Percentiles rank a stretch among this genome's conserved stretches.
phyloP scores from a whole-genome alignment of 2,113 vertebrate genomes.

The Ammodytes marinus region DNA sequence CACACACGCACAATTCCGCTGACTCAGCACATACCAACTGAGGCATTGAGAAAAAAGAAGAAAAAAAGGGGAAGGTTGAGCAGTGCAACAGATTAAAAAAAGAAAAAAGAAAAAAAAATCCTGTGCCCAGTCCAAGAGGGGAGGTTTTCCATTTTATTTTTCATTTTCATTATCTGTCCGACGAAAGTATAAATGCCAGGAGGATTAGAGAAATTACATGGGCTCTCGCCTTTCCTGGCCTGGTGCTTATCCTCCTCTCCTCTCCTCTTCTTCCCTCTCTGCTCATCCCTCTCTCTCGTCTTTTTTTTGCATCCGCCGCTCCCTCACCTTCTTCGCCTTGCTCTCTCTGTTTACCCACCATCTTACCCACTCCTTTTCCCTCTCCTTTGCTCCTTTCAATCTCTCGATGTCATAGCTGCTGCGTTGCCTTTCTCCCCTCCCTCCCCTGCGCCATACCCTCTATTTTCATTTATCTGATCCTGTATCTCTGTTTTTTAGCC shows the following conservation, averaged over 20 bases:
- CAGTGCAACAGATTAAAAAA: constrained; percentile 81
- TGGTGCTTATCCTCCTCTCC: constrained; percentile 78
- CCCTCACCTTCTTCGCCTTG: constrained; percentile 44
- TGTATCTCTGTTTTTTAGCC: constrained; percentile 30
- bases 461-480: constrained; percentile 33
- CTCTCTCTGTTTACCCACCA: constrained; percentile 54
- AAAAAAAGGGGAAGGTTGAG: constrained; percentile 68
- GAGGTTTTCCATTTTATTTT: constrained; percentile 86
- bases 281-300: constrained; percentile 28
- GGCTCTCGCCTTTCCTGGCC: constrained; percentile 81
- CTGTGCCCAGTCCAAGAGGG: constrained; percentile 65
- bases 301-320: constrained; percentile 30
- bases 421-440: constrained; percentile 22
- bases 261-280: constrained; percentile 62
- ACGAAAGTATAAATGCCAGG: constrained; percentile 88
- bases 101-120: constrained; percentile 56
- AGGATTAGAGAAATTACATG: constrained; percentile 89
- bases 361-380: constrained; percentile 36
- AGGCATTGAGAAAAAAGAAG: constrained; percentile 42
- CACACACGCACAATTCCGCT: constrained; percentile 46
- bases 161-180: constrained; percentile 88
- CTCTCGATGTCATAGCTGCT: constrained; percentile 38
- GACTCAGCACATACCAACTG: constrained; percentile 72
- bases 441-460: constrained; percentile 22
- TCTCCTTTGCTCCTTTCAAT: constrained; percentile 50